These are phyloP conservation scores for Buathra laborator DNA, from an alignment of 2,888 invertebrate species.

Conservation along the genomic window DNA sequence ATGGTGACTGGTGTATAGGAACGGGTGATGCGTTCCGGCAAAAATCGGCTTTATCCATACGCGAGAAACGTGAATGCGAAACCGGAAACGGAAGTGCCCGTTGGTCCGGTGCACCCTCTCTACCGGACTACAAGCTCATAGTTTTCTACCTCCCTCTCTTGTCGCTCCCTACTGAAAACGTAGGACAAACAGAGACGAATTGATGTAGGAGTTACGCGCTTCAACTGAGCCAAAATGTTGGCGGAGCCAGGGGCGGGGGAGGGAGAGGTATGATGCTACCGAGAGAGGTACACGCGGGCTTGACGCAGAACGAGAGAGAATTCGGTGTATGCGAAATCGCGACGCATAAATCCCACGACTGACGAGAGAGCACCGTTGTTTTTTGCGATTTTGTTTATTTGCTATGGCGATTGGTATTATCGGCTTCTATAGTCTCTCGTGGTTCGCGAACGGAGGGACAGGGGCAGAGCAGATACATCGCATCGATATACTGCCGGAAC, in stretches of 20 bases:
- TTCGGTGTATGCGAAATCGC: conserved; percentile 47
- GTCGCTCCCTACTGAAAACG: conserved; percentile 1
- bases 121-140: background rate
- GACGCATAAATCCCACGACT: conserved; percentile 64
- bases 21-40: conserved; percentile 40
- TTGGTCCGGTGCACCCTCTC: conserved; percentile 51
- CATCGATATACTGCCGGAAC: background rate
- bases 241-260: background rate
- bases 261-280: background rate
- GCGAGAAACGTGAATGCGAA: conserved; percentile 46
- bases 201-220: conserved; percentile 54
- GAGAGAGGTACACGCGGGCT: background rate
- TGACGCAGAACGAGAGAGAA: conserved; percentile 30
- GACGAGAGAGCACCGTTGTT: conserved; percentile 62
- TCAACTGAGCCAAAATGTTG: conserved; percentile 17
- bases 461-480: background rate
- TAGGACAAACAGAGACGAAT: conserved; percentile 44
- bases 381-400: conserved; percentile 58
- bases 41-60: conserved; percentile 65
- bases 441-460: background rate
- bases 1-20: conserved; percentile 13
- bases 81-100: conserved; percentile 68
- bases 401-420: conserved; percentile 50
- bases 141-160: conserved; percentile 9
- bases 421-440: conserved; percentile 25